Evolutionary conservation across 2,888 invertebrate genomes (phyloP).

Genomic region (Cylloceria caligata): DNA sequence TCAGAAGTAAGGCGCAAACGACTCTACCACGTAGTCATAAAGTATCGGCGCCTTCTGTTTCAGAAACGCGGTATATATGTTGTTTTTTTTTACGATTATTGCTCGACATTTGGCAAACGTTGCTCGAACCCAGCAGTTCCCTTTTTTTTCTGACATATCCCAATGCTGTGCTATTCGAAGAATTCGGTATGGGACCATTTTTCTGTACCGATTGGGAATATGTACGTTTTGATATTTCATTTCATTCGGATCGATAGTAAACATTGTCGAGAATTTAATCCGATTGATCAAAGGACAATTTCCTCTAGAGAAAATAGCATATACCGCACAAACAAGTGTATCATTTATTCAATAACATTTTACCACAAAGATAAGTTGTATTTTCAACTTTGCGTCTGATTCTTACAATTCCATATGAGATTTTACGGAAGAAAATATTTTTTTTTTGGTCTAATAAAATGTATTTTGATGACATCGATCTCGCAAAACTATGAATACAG

Average conservation of each 20-base stretch:
- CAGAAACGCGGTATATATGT: neutral
- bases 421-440: too few species aligned
- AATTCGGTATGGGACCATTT: neutral
- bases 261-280: neutral
- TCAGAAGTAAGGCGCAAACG: conserved; percentile 20
- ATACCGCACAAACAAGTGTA: too few species aligned
- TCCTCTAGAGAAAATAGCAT: neutral
- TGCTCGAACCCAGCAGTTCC: conserved; percentile 20
- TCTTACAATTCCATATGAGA: too few species aligned
- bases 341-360: too few species aligned
- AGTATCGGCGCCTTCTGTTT: conserved; percentile 3
- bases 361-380: too few species aligned
- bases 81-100: conserved; percentile 66
- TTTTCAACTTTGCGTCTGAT: too few species aligned
- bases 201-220: neutral
- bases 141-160: neutral
- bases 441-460: too few species aligned
- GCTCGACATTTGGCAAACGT: conserved; percentile 56
- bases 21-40: conserved; percentile 9
- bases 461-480: too few species aligned
- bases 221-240: neutral
- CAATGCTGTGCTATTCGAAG: neutral
- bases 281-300: too few species aligned
- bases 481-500: too few species aligned
- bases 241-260: neutral